Base-by-base conservation (phyloP, 2,888 invertebrate species). In the Heliothis peltigera region DNA sequence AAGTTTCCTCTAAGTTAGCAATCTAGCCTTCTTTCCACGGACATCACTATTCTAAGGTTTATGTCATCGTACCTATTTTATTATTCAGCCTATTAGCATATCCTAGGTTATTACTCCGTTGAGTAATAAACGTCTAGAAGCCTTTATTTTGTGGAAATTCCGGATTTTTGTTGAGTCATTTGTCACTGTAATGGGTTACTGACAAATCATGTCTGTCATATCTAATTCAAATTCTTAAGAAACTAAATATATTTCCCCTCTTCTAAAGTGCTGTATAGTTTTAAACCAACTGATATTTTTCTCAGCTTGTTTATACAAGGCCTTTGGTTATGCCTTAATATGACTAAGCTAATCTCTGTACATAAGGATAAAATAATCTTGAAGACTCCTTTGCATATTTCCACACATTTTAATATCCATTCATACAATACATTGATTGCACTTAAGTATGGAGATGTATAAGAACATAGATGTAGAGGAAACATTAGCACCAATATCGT, bases 1-100 rank as follows among this genome's bases (percentile, higher is more conserved):
- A 55, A 21, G 54, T 42, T n/a, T 64, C 54, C 65, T 55, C 12
- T 18, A 32, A 54, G 17, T 10, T 42, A 58, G 49, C 35, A 22
- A 43, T 48, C 25, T 64, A 66, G 18, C 67, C 60, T 70, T 70
- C 19, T 43, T 43, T 15, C 18, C 52, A 60, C 17, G 25, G n/a
- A 53, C 52, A 56, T 18, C 7, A 42, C 17, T 18, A 22, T 6
- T 39, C 28, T 47, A 47, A 56, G 43, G 61, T 61, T 60, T 59
- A 12, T 53, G 22, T 62, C 55, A 61, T 10, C 10, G 8, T 64
- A 22, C 59, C 28, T 48, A 48, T 39, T 67, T 67, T 56, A 64
- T 64, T 25, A 25, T 39, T 43, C 48, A 35, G 2, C 7, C 22
- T 46, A 75, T 75, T 67, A 42, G 28, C 58, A 67, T 71, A 63